phyloP scores from a whole-genome alignment of 2,888 invertebrate genomes.

The Dromius quadrimaculatus region DNA sequence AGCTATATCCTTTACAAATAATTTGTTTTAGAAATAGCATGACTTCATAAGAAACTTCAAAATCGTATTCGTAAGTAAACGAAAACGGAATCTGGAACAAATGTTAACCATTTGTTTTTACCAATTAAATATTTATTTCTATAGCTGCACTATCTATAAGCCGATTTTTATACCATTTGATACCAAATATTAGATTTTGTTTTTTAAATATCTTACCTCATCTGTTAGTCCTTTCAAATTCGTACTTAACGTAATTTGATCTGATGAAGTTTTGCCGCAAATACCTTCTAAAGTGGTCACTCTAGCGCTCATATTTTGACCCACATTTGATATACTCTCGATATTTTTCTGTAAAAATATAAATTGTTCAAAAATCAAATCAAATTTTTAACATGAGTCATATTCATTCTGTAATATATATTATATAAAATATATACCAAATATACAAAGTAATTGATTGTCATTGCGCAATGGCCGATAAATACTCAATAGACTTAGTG shows the following conservation, averaged over 20 bases:
- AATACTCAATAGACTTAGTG: too few relatives aligned
- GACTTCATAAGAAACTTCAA: constrained; percentile 38
- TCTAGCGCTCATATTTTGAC: constrained; percentile 64
- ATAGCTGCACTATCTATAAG: constrained; percentile 20
- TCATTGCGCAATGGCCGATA: too few relatives aligned
- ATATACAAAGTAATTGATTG: too few relatives aligned
- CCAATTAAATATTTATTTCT: constrained; percentile 19
- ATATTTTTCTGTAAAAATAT: constrained; percentile 63
- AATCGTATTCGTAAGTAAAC: constrained; percentile 32
- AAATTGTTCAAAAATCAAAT: constrained; percentile 41
- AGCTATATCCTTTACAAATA: constrained; percentile 13
- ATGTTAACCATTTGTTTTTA: constrained; percentile 31
- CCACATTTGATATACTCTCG: constrained; percentile 63
- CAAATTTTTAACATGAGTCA: too few relatives aligned
- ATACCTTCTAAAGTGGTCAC: constrained; percentile 65
- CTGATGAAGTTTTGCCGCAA: constrained; percentile 59
- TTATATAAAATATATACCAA: not conserved
- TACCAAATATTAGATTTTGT: not conserved
- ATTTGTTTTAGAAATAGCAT: constrained; percentile 33
- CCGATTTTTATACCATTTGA: constrained; percentile 1
- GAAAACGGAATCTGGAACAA: constrained; percentile 37
- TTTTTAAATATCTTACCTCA: constrained; percentile 57
- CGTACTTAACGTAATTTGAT: constrained; percentile 57
- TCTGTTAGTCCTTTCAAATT: constrained; percentile 60
- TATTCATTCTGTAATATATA: too few relatives aligned